Percentiles rank a stretch among this genome's conserved stretches.
Evolutionary conservation across 1,140 invertebrate species (phyloP).

Genomic region (Eciton burchellii): DNA sequence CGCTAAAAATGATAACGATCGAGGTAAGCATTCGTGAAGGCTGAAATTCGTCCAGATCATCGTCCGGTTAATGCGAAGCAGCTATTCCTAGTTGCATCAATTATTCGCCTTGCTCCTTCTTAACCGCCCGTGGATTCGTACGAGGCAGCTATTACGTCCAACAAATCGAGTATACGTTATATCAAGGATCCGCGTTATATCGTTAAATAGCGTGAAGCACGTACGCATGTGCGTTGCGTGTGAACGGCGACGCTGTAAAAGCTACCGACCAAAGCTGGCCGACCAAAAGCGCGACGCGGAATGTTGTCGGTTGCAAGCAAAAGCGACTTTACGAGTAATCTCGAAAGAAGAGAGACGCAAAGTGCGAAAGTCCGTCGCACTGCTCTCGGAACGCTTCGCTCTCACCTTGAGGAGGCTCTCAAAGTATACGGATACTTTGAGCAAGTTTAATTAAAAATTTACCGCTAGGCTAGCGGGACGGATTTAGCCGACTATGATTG

Average conservation of each 20-base stretch:
- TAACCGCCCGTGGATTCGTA: constrained; percentile 25
- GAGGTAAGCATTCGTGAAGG: not conserved
- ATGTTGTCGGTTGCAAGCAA: not conserved
- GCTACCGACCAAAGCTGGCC: not conserved
- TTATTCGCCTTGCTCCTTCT: constrained; percentile 47
- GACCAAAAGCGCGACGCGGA: not conserved
- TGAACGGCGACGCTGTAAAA: constrained; percentile 31
- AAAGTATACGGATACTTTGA: too few relatives aligned
- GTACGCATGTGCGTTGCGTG: constrained; percentile 14
- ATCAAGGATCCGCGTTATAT: constrained; percentile 42
- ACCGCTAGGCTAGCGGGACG: not conserved
- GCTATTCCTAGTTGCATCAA: constrained; percentile 42
- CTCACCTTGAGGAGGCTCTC: too few relatives aligned
- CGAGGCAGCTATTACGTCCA: constrained; percentile 6
- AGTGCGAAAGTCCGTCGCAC: not conserved
- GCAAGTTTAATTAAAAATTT: too few relatives aligned
- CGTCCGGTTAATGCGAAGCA: constrained; percentile 28
- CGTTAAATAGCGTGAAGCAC: constrained; percentile 42
- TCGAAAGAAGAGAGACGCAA: not conserved
- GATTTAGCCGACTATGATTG: constrained; percentile 35
- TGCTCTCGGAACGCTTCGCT: too few relatives aligned
- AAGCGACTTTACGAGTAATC: too few relatives aligned
- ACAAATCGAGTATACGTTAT: constrained; percentile 12
- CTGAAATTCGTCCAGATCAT: constrained; percentile 10
- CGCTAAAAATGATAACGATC: not conserved